phyloP scores from a whole-genome alignment of 2,797 vertebrate genomes.

The Schizopygopsis malacanthus region DNA sequence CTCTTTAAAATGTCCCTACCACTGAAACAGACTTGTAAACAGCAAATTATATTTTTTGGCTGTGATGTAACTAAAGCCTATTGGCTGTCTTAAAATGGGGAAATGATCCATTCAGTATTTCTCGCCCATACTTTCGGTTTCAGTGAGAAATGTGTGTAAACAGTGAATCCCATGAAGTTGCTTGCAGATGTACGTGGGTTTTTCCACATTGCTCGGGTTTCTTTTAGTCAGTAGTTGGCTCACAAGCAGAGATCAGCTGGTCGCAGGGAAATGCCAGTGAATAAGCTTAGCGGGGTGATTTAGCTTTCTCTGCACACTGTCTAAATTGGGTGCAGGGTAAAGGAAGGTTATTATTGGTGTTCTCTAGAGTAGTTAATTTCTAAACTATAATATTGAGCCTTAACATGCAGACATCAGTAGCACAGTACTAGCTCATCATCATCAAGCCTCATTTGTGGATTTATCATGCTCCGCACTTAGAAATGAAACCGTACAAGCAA shows the following conservation, averaged over 20 bases:
- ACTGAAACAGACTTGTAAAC: background rate
- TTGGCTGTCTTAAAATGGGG: background rate
- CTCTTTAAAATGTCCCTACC: background rate
- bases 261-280: slow-evolving; percentile 17
- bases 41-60: no score
- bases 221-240: slow-evolving; percentile 36
- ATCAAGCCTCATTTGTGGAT: background rate
- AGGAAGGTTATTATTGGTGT: slow-evolving; percentile 9
- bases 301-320: slow-evolving; percentile 22
- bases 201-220: slow-evolving; percentile 51
- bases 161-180: background rate
- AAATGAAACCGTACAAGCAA: background rate
- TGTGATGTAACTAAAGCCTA: background rate
- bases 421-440: background rate
- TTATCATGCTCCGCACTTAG: background rate
- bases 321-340: slow-evolving; percentile 18
- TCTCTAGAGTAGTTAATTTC: background rate
- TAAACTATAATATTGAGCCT: background rate
- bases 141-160: background rate
- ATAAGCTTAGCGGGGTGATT: slow-evolving; percentile 29
- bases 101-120: background rate
- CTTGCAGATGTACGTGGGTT: slow-evolving; percentile 12
- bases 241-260: background rate
- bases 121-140: background rate
- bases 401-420: slow-evolving; percentile 32